Evolutionary conservation across 2,888 invertebrate species (phyloP).

Genomic region (Drosophila affinis): DNA sequence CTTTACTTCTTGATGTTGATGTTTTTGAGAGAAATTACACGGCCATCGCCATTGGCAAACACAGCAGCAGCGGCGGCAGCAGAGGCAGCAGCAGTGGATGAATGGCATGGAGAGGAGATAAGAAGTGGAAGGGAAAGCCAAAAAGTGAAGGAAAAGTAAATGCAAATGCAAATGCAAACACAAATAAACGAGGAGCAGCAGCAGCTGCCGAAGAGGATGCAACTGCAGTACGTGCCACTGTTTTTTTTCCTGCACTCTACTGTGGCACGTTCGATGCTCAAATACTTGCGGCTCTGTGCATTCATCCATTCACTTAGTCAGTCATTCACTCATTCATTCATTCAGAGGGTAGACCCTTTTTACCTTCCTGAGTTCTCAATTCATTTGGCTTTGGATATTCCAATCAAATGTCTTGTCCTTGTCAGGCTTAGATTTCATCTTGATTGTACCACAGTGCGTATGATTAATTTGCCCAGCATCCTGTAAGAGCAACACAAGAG

Average conservation of each 20-base stretch:
- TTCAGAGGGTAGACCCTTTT: not conserved
- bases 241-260: slow-evolving; percentile 30
- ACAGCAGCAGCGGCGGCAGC: slow-evolving; percentile 30
- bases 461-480: slow-evolving; percentile 56
- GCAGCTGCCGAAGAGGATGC: slow-evolving; percentile 23
- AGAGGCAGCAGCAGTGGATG: too few relatives aligned
- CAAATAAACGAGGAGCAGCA: slow-evolving; percentile 62
- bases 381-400: not conserved
- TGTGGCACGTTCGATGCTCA: slow-evolving; percentile 30
- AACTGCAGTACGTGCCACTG: slow-evolving; percentile 27
- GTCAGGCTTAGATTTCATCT: slow-evolving; percentile 59
- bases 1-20: slow-evolving; percentile 43
- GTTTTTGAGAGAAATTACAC: slow-evolving; percentile 66
- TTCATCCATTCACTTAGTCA: too few relatives aligned
- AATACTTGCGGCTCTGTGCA: slow-evolving; percentile 32
- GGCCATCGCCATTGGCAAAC: slow-evolving; percentile 59
- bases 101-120: slow-evolving; percentile 20
- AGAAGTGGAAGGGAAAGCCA: slow-evolving; percentile 17
- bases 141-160: slow-evolving; percentile 66
- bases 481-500: not conserved
- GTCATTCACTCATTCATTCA: slow-evolving; percentile 27
- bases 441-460: slow-evolving; percentile 70
- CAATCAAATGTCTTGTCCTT: slow-evolving; percentile 32
- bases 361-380: too few relatives aligned
- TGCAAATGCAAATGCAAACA: slow-evolving; percentile 67